Evolutionary conservation across 2,113 vertebrate species (phyloP).

Genomic region (Anguilla japonica): DNA sequence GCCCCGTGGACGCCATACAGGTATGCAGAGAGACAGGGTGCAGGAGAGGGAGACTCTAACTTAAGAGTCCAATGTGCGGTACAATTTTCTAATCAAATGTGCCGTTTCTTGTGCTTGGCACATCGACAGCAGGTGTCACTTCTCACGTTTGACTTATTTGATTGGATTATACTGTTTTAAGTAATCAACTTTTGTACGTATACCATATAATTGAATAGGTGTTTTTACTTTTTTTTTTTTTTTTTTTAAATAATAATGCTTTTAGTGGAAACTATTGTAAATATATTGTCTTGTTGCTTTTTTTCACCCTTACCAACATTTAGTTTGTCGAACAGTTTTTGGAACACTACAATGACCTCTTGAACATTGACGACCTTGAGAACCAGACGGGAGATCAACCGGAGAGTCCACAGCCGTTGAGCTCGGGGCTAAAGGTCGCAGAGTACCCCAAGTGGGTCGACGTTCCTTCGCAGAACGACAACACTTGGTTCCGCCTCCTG

Average conservation of each 20-base stretch:
- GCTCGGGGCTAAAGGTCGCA: constrained; percentile 53
- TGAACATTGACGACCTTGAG: constrained; percentile 73
- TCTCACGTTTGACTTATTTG: neutral
- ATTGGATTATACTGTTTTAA: neutral
- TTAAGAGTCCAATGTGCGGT: neutral
- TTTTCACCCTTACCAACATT: neutral
- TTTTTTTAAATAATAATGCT: neutral
- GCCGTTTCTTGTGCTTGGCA: neutral
- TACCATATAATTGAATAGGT: neutral
- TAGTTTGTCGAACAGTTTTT: constrained; percentile 74
- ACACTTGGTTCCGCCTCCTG: constrained; percentile 69
- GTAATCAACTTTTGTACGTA: neutral
- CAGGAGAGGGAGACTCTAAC: neutral
- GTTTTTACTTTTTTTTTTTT: neutral
- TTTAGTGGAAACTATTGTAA: neutral
- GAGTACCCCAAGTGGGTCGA: constrained; percentile 70
- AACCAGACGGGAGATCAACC: constrained; percentile 63
- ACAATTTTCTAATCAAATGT: neutral
- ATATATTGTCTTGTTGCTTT: constrained; percentile 33
- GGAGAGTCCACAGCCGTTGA: constrained; percentile 61
- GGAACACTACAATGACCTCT: constrained; percentile 73
- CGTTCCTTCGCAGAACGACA: constrained; percentile 57
- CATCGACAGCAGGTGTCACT: neutral
- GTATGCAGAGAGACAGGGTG: constrained; percentile 39
- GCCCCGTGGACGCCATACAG: constrained; percentile 66